Base-by-base conservation (phyloP, 2,113 vertebrate species). In the Hepsetus odoe region DNA sequence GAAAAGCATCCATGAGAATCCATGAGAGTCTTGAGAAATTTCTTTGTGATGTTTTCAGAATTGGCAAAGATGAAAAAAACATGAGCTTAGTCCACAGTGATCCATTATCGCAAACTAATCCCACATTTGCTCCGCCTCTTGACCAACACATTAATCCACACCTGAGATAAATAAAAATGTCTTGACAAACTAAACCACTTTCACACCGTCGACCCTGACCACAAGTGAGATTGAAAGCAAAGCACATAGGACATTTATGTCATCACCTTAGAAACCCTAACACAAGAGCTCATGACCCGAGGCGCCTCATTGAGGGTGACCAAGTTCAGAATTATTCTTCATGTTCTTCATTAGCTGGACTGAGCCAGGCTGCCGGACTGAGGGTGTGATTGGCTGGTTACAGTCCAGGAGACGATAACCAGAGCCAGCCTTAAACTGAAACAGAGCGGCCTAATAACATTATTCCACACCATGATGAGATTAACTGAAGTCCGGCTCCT, bases 361-460 rank as follows among this genome's bases (percentile, higher is more conserved):
- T 9, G 32, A 80, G 72, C 76, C 65, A 30, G 33, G 59, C 69
- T 78, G 80, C 76, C 30, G 49, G 55, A 44, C n/a, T 1, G 33
- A 76, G 33, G 14, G 42, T 76, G 67, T 67, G 53, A 62, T 59
- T 72, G 32, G 44, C 77, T 74, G 32, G 59, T 74, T 69, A 46
- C 72, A 71, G 44, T 87, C 81, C 84, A 77, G 83, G 83, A 85
- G 53, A 74, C 8, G 66, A n/a, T 5, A 80, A 86, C 83, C 55
- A 33, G 78, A 26, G 68, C 59, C 71, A 49, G 0, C 28, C 79
- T 85, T 83, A 89, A 91, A 86, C 87, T 85, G 81, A 90, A 89
- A 86, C 88, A 89, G 88, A 84, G 82, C 77, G 69, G 76, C 72
- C 62, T 86, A 88, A 89, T 87, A 84, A 77, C 84, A 89, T 83